Percentiles rank a stretch among this genome's conserved stretches.
These are phyloP conservation scores for Drosophila burlai DNA, from an alignment of 1,140 invertebrate species.

Conservation along the genomic window DNA sequence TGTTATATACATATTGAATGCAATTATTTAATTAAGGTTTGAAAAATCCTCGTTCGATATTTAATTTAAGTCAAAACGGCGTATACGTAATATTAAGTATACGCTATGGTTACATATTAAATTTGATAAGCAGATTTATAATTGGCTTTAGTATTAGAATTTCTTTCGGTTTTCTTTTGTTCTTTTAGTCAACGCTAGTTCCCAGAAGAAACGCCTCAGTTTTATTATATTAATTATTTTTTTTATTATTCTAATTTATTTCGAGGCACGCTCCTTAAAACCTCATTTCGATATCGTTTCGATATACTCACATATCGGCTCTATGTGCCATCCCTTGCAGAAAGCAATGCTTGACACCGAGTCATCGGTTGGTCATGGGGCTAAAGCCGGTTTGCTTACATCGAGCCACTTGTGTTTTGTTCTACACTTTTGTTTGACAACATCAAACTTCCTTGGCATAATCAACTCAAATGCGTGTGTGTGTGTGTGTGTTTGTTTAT, in stretches of 20 bases:
- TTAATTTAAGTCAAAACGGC: not conserved
- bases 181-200: no score
- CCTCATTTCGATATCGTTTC: not conserved
- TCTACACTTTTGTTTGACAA: slow-evolving; percentile 53
- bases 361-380: slow-evolving; percentile 1
- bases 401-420: slow-evolving; percentile 42
- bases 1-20: no score
- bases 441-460: slow-evolving; percentile 43
- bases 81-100: not conserved
- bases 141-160: no score
- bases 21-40: no score
- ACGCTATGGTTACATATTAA: not conserved
- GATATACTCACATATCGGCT: not conserved
- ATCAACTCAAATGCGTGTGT: slow-evolving; percentile 20
- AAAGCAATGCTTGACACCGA: not conserved
- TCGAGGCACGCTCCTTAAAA: not conserved
- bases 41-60: no score
- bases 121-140: no score
- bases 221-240: no score
- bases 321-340: not conserved
- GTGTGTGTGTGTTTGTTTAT: slow-evolving; percentile 5
- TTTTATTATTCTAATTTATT: no score
- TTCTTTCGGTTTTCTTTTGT: no score
- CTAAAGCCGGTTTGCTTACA: slow-evolving; percentile 20
- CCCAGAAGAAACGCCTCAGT: no score